phyloP scores from a whole-genome alignment of 2,113 vertebrate species.

The Aviceda subcristata region DNA sequence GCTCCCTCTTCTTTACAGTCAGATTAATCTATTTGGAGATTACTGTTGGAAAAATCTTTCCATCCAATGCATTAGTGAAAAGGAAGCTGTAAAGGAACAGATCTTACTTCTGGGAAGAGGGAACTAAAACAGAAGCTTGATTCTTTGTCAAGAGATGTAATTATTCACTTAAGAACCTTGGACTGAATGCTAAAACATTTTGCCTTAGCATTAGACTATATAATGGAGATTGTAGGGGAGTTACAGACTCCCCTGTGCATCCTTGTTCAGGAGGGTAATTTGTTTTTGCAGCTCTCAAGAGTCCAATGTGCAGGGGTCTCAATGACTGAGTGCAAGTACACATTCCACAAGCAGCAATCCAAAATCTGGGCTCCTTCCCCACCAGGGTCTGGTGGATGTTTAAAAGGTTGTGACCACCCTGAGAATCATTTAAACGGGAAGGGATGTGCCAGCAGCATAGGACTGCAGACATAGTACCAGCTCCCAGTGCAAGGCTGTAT shows the following conservation, averaged over 20 bases:
- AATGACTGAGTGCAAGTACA: not conserved
- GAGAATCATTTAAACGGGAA: not conserved
- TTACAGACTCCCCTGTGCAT: fast-evolving
- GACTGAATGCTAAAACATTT: not conserved
- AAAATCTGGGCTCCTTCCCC: not conserved
- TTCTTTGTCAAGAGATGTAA: not conserved
- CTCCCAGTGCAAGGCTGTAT: not conserved
- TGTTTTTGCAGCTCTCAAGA: not conserved
- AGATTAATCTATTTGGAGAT: not conserved
- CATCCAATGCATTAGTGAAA: not conserved
- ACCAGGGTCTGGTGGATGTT: not conserved
- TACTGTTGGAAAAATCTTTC: not conserved
- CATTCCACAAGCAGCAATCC: not conserved
- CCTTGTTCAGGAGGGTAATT: not conserved
- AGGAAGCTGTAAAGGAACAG: not conserved
- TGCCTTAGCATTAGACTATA: not conserved
- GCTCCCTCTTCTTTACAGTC: not conserved
- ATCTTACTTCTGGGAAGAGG: not conserved
- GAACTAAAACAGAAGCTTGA: not conserved
- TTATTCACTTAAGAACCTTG: not conserved
- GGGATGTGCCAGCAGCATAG: not conserved
- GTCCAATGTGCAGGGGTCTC: not conserved
- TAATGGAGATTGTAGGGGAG: not conserved
- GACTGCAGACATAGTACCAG: not conserved
- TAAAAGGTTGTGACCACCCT: not conserved